These are phyloP conservation scores for Alitta virens DNA, from an alignment of 2,888 invertebrate species.

Conservation along the genomic window DNA sequence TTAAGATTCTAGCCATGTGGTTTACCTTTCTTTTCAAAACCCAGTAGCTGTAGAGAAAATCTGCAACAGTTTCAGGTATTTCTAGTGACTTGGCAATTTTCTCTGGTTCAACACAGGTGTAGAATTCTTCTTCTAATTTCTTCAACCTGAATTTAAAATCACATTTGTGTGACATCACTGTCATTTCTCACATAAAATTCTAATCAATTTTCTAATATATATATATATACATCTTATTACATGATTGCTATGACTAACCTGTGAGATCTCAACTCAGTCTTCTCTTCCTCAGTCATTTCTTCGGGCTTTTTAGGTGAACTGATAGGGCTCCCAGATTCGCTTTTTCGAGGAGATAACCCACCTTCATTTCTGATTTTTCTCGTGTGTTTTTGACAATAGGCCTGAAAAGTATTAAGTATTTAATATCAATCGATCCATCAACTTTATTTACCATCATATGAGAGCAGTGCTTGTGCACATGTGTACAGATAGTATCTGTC, in stretches of 20 bases:
- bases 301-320: constrained; percentile 61
- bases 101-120: constrained; percentile 76
- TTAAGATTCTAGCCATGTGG: too few relatives aligned
- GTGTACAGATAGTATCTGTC: too few relatives aligned
- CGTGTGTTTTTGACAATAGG: constrained; percentile 95
- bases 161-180: too few relatives aligned
- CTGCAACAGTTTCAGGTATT: constrained; percentile 74
- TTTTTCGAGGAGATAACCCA: constrained; percentile 9
- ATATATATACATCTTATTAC: too few relatives aligned
- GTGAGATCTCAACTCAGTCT: constrained; percentile 86
- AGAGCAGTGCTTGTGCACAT: too few relatives aligned
- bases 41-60: constrained; percentile 93
- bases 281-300: constrained; percentile 87
- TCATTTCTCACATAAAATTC: too few relatives aligned
- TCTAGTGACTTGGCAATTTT: constrained; percentile 68
- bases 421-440: too few relatives aligned
- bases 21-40: constrained; percentile 78
- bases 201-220: too few relatives aligned
- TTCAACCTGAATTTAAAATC: constrained; percentile 73
- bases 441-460: too few relatives aligned
- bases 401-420: constrained; percentile 61
- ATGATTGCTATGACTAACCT: too few relatives aligned
- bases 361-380: constrained; percentile 52
- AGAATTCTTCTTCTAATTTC: constrained; percentile 92
- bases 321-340: neutral